These are phyloP conservation scores for Geotrupes spiniger DNA, from an alignment of 2,888 invertebrate genomes.

Conservation along the genomic window DNA sequence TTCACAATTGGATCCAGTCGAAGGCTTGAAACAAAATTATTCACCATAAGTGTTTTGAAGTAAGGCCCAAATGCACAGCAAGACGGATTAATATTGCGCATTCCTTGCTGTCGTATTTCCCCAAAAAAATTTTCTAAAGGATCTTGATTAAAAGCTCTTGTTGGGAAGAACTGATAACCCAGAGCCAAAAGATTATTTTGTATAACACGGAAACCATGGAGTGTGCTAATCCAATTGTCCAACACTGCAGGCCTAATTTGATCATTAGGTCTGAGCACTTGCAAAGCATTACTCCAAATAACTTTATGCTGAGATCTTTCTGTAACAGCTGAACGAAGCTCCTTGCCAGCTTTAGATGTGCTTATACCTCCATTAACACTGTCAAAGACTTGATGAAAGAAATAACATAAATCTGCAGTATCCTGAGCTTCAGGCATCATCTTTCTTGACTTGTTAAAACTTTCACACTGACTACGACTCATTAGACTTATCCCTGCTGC, in stretches of 20 bases:
- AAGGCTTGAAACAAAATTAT: too few relatives aligned
- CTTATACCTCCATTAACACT: constrained; percentile 1
- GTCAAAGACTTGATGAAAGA: not conserved
- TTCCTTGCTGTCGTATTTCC: constrained; percentile 8
- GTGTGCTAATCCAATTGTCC: too few relatives aligned
- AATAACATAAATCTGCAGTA: not conserved
- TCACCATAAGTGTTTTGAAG: constrained; percentile 27
- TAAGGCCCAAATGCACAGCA: too few relatives aligned
- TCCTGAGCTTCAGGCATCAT: too few relatives aligned
- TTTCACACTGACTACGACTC: not conserved
- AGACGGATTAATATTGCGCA: not conserved
- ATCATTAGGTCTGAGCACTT: not conserved
- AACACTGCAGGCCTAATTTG: not conserved
- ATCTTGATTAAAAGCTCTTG: not conserved
- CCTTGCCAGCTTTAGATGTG: not conserved
- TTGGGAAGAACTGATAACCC: not conserved
- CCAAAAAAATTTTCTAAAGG: too few relatives aligned
- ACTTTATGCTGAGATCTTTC: not conserved
- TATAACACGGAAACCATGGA: not conserved
- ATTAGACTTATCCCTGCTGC: not conserved
- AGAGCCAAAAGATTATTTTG: too few relatives aligned
- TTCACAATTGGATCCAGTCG: too few relatives aligned
- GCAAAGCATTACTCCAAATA: not conserved
- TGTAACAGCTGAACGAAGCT: not conserved
- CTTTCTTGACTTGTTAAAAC: not conserved